Percentiles rank a stretch among this genome's conserved stretches.
phyloP scores from a whole-genome alignment of 2,888 invertebrate species.

The Graphium colonna region DNA sequence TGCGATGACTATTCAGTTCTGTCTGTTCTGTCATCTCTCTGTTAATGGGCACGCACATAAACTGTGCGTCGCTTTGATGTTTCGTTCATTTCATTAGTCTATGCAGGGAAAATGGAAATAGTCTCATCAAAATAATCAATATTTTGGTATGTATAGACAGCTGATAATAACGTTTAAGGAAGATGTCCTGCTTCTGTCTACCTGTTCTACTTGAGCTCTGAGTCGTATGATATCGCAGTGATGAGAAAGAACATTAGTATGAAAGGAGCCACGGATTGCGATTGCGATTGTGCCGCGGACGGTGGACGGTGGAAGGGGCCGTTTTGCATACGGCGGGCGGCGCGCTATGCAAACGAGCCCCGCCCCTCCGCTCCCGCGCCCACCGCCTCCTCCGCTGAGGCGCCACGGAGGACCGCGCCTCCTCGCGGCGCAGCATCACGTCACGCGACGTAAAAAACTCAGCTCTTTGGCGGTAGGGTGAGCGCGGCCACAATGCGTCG shows the following conservation, averaged over 20 bases:
- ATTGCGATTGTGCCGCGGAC: not conserved
- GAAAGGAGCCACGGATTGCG: too few species aligned
- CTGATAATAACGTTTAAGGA: not conserved
- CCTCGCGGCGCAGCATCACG: constrained; percentile 1
- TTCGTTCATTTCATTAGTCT: too few species aligned
- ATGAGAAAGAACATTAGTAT: too few species aligned
- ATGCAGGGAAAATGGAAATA: too few species aligned
- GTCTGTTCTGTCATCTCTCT: not conserved
- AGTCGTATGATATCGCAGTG: too few species aligned
- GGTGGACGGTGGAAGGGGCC: not conserved
- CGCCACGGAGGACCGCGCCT: not conserved
- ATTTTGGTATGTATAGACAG: too few species aligned
- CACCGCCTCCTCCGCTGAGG: not conserved
- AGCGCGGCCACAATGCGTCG: constrained; percentile 12
- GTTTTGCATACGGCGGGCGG: not conserved
- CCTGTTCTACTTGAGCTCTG: too few species aligned
- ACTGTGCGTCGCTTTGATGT: too few species aligned
- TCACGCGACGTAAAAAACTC: constrained; percentile 15
- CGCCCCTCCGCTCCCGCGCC: constrained; percentile 3
- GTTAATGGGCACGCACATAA: too few species aligned
- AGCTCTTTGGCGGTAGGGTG: constrained; percentile 14
- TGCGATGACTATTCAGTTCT: not conserved
- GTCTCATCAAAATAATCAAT: too few species aligned
- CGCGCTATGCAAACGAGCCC: constrained; percentile 12
- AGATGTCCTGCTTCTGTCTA: too few species aligned